phyloP scores from a whole-genome alignment of 2,888 invertebrate species.

The Thereva nobilitata region DNA sequence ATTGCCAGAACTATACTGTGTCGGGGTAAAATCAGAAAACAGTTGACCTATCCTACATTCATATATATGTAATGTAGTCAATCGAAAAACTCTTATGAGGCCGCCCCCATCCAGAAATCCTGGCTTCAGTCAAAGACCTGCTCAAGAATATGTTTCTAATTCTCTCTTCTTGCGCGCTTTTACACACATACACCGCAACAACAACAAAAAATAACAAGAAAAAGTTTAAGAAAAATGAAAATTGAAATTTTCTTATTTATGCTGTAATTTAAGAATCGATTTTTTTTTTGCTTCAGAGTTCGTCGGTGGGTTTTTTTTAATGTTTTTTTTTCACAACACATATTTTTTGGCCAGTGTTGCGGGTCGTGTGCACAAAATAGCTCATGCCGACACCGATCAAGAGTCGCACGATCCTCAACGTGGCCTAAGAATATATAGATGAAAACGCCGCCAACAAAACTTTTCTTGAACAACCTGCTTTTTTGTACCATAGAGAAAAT shows the following conservation, averaged over 20 bases:
- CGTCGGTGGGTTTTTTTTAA: too few species aligned
- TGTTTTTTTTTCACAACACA: neutral
- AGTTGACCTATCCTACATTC: constrained; percentile 35
- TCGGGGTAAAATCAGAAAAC: constrained; percentile 9
- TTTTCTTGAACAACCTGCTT: constrained; percentile 7
- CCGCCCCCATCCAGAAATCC: too few species aligned
- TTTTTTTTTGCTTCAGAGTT: too few species aligned
- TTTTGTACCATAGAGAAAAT: neutral
- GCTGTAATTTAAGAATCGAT: too few species aligned
- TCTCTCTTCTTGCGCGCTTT: too few species aligned
- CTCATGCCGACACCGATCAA: constrained; percentile 24
- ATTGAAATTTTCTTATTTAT: too few species aligned
- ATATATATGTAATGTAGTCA: neutral
- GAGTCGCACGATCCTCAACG: constrained; percentile 23
- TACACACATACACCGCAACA: too few species aligned
- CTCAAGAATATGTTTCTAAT: too few species aligned
- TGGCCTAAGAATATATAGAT: constrained; percentile 3
- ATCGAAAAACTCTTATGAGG: too few species aligned
- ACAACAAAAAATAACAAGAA: too few species aligned
- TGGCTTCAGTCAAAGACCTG: too few species aligned
- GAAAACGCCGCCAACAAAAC: constrained; percentile 12
- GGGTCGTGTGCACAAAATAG: constrained; percentile 40
- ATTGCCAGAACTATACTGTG: neutral
- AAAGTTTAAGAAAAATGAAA: too few species aligned
- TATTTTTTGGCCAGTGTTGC: constrained; percentile 34